A percentile compares a stretch with the other conserved stretches of the same genome.
Conservation (phyloP, 2,113 vertebrate species). For the Ranitomeya imitator region DNA sequence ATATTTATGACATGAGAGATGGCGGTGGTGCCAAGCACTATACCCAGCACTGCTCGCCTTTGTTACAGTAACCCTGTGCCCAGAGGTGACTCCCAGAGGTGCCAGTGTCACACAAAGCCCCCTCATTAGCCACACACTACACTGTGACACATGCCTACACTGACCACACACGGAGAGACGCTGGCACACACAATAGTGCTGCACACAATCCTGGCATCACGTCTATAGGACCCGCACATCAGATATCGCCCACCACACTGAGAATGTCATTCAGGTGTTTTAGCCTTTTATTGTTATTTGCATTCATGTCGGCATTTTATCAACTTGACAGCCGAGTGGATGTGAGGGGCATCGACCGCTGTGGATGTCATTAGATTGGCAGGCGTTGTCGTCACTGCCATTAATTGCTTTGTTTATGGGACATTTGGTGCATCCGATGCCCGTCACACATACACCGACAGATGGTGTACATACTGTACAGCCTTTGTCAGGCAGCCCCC, state of each 20-base stretch:
- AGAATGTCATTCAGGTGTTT: no score
- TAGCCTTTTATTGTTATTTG: background rate
- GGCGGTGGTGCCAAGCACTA: background rate
- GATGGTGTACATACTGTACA: background rate
- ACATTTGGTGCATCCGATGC: background rate
- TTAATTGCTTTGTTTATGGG: background rate
- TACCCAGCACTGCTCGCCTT: background rate
- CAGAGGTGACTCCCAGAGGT: conserved; percentile 3
- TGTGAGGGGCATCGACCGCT: background rate
- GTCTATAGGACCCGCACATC: background rate
- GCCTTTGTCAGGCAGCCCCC: background rate
- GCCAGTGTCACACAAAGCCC: conserved; percentile 24
- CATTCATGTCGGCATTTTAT: background rate
- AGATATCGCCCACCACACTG: no score
- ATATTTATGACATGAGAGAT: background rate
- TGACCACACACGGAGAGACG: background rate
- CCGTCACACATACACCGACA: background rate
- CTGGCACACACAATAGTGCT: background rate
- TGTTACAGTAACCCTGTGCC: background rate
- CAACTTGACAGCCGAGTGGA: background rate
- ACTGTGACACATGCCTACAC: background rate
- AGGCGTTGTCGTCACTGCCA: no score
- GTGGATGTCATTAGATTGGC: background rate
- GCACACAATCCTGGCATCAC: background rate
- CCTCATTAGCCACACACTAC: background rate